These are phyloP conservation scores for Chloropsis hardwickii DNA, from an alignment of 2,113 vertebrate species.

Conservation along the genomic window DNA sequence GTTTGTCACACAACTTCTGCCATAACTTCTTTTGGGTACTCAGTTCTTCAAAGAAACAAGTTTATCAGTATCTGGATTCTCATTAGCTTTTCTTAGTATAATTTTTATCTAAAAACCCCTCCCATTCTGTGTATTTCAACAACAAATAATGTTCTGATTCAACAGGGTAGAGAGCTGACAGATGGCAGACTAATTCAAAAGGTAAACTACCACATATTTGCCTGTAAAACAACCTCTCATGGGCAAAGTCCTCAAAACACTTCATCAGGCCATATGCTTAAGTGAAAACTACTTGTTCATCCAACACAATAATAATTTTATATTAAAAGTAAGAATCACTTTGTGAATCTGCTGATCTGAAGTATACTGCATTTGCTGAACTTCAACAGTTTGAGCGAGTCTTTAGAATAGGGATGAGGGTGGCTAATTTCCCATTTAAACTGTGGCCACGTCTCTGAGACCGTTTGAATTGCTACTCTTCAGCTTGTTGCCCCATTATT, in stretches of 20 bases:
- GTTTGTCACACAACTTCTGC: not conserved
- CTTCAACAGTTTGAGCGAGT: not conserved
- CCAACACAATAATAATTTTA: not conserved
- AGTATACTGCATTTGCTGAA: not conserved
- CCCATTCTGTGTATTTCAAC: not conserved
- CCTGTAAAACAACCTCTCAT: not conserved
- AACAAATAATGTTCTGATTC: not conserved
- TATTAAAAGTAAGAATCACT: not conserved
- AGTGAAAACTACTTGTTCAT: not conserved
- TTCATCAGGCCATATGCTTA: not conserved
- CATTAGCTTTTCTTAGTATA: not conserved
- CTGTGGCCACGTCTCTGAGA: not conserved
- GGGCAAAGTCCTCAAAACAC: not conserved
- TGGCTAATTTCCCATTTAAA: not conserved
- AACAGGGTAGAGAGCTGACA: not conserved
- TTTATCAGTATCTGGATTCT: not conserved
- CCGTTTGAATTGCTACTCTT: not conserved
- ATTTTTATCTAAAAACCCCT: not conserved
- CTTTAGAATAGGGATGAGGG: not conserved
- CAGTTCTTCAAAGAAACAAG: not conserved
- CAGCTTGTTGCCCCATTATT: not conserved
- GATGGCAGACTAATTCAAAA: not conserved
- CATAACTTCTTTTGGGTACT: not conserved
- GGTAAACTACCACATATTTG: not conserved
- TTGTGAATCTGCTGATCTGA: not conserved